Conservation (phyloP, 2,113 vertebrate species). For the Symphodus melops region DNA sequence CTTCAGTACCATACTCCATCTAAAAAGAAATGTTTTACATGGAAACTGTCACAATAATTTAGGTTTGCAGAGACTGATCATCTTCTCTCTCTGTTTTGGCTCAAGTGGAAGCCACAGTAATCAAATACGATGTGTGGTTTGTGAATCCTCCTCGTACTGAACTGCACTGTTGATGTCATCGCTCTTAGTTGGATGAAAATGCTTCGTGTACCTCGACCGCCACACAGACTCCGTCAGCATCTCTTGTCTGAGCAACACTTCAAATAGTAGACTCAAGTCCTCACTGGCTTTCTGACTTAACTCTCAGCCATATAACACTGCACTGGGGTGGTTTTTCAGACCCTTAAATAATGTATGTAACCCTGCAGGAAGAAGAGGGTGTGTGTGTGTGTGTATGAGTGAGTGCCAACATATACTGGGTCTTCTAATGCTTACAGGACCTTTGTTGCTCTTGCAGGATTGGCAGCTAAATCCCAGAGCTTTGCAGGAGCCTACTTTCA, state of each 20-base stretch:
- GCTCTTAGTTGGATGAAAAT: not conserved
- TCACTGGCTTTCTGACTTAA: constrained; percentile 24
- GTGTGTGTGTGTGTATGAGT: constrained; percentile 10
- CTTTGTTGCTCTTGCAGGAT: constrained; percentile 62
- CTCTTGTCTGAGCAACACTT: not conserved
- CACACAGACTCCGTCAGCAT: not conserved
- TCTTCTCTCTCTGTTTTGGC: not conserved
- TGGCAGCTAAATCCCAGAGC: constrained; percentile 56
- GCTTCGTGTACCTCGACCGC: not conserved
- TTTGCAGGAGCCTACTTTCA: constrained; percentile 44
- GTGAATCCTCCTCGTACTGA: not conserved
- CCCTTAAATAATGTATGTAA: constrained; percentile 75
- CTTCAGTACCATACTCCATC: not conserved
- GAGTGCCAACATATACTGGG: constrained; percentile 42
- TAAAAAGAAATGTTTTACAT: constrained; percentile 7
- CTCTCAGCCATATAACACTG: constrained; percentile 49
- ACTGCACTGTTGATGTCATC: not conserved
- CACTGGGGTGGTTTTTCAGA: constrained; percentile 49
- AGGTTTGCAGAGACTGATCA: not conserved
- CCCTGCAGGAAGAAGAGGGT: constrained; percentile 36
- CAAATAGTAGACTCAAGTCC: constrained; percentile 25
- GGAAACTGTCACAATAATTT: constrained; percentile 7
- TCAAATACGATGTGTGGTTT: constrained; percentile 8
- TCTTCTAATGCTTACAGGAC: constrained; percentile 52
- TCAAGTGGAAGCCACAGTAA: not conserved